Percentiles rank a stretch among this genome's conserved stretches.
Conservation (phyloP, 2,888 invertebrate species). For the Nymphalis polychloros region DNA sequence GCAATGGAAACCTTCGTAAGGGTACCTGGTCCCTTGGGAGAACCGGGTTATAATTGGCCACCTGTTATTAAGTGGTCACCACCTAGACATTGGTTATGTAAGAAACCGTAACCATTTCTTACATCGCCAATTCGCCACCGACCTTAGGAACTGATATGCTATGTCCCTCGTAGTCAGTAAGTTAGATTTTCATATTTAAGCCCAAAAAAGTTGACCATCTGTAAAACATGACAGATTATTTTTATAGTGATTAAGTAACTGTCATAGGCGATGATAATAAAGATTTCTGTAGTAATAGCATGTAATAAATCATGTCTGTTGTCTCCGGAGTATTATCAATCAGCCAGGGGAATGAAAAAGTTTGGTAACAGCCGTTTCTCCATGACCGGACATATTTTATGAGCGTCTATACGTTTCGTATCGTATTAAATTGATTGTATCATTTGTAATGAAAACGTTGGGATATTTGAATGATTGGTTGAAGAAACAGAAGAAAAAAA, state of each 20-base stretch:
- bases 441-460: not conserved
- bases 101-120: no score
- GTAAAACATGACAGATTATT: not conserved
- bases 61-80: no score
- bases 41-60: no score
- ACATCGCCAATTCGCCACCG: no score
- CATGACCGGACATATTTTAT: slow-evolving; percentile 29
- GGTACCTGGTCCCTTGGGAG: no score
- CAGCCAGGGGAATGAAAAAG: slow-evolving; percentile 30
- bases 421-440: not conserved
- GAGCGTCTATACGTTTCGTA: slow-evolving; percentile 1
- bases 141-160: no score
- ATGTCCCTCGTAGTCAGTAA: no score
- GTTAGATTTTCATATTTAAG: no score
- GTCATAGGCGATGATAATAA: slow-evolving; percentile 37
- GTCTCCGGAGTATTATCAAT: slow-evolving; percentile 40
- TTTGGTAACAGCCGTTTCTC: slow-evolving; percentile 26
- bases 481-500: not conserved
- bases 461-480: not conserved
- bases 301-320: slow-evolving; percentile 44
- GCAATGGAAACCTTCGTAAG: no score
- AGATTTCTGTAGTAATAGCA: slow-evolving; percentile 33
- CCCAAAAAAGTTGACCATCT: not conserved
- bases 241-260: slow-evolving; percentile 29
- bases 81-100: no score